phyloP scores from a whole-genome alignment of 2,888 invertebrate genomes.

The Pachliopta kotzebuea region DNA sequence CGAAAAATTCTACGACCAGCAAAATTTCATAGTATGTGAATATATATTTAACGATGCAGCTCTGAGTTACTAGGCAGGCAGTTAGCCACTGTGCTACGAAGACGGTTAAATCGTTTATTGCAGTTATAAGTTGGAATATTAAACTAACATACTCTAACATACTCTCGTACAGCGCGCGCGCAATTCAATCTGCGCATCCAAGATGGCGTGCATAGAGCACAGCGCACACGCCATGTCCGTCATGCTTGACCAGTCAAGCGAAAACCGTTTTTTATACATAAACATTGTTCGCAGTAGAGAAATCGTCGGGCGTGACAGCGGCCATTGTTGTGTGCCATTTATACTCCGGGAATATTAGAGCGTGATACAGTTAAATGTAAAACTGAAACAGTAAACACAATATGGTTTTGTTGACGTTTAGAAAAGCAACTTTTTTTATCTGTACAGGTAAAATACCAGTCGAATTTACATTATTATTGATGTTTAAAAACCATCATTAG shows the following conservation, averaged over 20 bases:
- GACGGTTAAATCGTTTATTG: not conserved
- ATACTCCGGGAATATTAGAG: slow-evolving; percentile 74
- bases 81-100: no score
- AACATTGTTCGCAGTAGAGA: slow-evolving; percentile 78
- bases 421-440: not conserved
- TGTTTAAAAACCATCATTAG: no score
- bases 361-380: slow-evolving; percentile 69
- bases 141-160: slow-evolving; percentile 29
- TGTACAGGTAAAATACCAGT: no score
- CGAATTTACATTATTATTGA: no score
- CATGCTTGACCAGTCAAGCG: slow-evolving; percentile 65
- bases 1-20: no score
- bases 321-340: slow-evolving; percentile 71
- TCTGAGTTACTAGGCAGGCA: no score
- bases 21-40: no score
- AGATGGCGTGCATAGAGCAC: slow-evolving; percentile 58
- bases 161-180: slow-evolving; percentile 48
- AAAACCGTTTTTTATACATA: slow-evolving; percentile 71
- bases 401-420: not conserved
- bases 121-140: slow-evolving; percentile 12
- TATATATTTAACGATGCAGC: no score
- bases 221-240: slow-evolving; percentile 75
- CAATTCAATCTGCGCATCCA: slow-evolving; percentile 73
- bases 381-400: slow-evolving; percentile 38
- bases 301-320: slow-evolving; percentile 76